A percentile compares a stretch with the other conserved stretches of the same genome.
Evolutionary conservation across 2,888 invertebrate genomes (phyloP).

Genomic region (Eupithecia subumbrata): DNA sequence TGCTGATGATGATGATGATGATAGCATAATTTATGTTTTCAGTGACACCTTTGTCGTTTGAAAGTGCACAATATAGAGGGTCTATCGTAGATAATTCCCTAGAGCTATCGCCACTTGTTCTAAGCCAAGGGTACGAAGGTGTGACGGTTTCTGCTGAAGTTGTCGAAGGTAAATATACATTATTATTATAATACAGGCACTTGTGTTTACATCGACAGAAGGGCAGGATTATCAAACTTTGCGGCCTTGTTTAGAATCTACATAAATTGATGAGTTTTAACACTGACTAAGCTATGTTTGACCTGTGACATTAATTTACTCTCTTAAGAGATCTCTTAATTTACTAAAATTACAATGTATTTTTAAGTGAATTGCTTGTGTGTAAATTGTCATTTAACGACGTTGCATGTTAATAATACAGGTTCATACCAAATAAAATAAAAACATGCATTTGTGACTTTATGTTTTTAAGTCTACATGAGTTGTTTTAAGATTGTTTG

Average conservation of each 20-base stretch:
- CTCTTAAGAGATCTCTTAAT: background rate
- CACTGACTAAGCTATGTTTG: background rate
- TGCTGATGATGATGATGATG: no score
- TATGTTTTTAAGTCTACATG: no score
- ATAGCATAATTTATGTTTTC: constrained; percentile 46
- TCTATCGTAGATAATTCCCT: constrained; percentile 58
- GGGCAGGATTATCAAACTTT: constrained; percentile 6
- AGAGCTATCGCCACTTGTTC: constrained; percentile 48
- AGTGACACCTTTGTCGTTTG: constrained; percentile 60
- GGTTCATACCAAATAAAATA: background rate
- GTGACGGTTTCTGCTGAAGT: constrained; percentile 48
- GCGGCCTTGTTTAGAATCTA: background rate
- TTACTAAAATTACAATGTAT: background rate
- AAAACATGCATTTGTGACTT: background rate
- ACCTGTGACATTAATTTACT: background rate
- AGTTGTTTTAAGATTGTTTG: background rate
- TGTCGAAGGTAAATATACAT: constrained; percentile 51
- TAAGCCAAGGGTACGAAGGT: constrained; percentile 60
- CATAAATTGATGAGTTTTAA: constrained; percentile 1
- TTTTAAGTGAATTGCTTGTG: background rate
- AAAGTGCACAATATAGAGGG: constrained; percentile 60
- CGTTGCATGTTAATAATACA: background rate
- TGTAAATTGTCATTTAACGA: background rate
- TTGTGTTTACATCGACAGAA: background rate
- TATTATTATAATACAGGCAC: constrained; percentile 11